phyloP scores from a whole-genome alignment of 1,140 invertebrate species.

The Archegozetes longisetosus region DNA sequence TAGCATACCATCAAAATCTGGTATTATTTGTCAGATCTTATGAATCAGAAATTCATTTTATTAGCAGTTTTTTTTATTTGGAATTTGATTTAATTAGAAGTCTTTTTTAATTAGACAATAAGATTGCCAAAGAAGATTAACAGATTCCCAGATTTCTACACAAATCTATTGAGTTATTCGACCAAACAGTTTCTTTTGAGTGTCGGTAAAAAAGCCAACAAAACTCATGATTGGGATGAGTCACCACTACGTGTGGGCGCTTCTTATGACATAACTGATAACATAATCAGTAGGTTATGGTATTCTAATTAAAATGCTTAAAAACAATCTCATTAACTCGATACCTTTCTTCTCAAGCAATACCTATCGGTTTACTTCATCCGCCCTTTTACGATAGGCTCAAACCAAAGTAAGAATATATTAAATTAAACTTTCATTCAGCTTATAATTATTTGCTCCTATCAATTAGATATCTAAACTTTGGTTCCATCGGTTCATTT shows the following conservation, averaged over 20 bases:
- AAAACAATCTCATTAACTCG: not conserved
- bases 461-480: constrained; percentile 43
- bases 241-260: constrained; percentile 43
- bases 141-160: not conserved
- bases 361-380: constrained; percentile 42
- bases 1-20: constrained; percentile 24
- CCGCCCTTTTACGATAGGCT: constrained; percentile 66
- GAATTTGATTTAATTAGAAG: too few relatives aligned
- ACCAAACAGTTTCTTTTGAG: not conserved
- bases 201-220: not conserved
- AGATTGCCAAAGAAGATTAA: too few relatives aligned
- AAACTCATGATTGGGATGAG: not conserved
- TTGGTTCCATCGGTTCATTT: constrained; percentile 22
- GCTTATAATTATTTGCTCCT: not conserved
- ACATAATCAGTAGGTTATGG: constrained; percentile 44
- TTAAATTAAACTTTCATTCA: not conserved
- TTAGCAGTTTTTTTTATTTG: too few relatives aligned
- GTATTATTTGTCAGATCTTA: not conserved
- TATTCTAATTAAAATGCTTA: not conserved
- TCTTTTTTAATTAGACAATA: too few relatives aligned
- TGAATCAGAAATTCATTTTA: too few relatives aligned
- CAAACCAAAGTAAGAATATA: constrained; percentile 37
- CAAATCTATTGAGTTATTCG: not conserved
- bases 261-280: constrained; percentile 62
- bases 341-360: not conserved